A percentile compares a stretch with the other conserved stretches of the same genome.
These are phyloP conservation scores for Noctua fimbriata DNA, from an alignment of 2,888 invertebrate species.

Conservation along the genomic window DNA sequence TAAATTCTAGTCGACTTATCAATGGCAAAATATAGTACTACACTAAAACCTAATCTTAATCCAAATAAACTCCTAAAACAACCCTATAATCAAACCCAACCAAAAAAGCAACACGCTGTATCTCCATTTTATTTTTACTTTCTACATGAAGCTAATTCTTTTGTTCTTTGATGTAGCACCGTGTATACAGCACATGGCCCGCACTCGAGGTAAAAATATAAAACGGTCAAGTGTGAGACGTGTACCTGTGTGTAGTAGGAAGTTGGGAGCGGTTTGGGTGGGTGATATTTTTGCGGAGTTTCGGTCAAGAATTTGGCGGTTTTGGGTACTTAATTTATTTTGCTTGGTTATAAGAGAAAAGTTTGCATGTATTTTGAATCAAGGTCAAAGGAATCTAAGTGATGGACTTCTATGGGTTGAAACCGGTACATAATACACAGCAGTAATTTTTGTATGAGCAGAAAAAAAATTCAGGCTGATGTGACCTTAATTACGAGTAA, in stretches of 20 bases:
- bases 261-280: neutral
- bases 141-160: constrained; percentile 83
- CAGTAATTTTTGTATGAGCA: neutral
- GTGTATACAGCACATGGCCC: constrained; percentile 84
- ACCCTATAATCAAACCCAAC: too few species aligned
- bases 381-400: neutral
- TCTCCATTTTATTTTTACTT: constrained; percentile 83
- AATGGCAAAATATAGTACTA: neutral
- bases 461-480: too few species aligned
- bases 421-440: neutral
- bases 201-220: constrained; percentile 77
- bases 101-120: constrained; percentile 72
- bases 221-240: constrained; percentile 73
- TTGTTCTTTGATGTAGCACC: constrained; percentile 86
- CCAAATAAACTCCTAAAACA: too few species aligned
- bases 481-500: too few species aligned
- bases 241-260: constrained; percentile 25
- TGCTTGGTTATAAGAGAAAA: neutral
- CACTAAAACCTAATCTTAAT: neutral
- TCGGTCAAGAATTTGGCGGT: neutral
- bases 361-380: neutral
- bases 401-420: neutral
- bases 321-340: neutral
- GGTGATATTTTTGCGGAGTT: constrained; percentile 8
- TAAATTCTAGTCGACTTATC: neutral